Conservation (phyloP, 2,797 vertebrate species). For the Lepus oiostolus region DNA sequence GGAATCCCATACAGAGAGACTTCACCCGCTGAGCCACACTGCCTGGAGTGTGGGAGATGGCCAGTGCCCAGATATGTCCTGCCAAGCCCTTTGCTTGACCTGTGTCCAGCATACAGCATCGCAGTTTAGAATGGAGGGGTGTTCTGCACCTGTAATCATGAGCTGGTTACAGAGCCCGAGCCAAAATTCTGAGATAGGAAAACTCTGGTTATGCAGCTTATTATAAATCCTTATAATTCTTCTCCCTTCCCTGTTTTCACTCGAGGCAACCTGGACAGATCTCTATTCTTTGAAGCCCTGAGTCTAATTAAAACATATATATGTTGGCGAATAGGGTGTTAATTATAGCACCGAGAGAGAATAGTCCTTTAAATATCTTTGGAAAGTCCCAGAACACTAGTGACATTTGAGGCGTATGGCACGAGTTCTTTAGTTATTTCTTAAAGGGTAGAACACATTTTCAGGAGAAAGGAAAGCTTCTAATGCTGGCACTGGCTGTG, state of each 20-base stretch:
- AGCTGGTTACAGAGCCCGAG: neutral
- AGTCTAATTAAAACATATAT: slow-evolving; percentile 43
- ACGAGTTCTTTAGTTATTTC: slow-evolving; percentile 79
- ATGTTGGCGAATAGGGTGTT: slow-evolving; percentile 35
- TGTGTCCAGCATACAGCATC: neutral
- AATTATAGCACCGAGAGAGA: slow-evolving; percentile 58
- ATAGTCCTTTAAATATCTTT: slow-evolving; percentile 63
- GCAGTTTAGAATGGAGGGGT: neutral
- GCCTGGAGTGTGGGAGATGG: neutral
- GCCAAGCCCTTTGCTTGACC: neutral
- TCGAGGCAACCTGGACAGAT: neutral
- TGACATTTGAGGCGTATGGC: slow-evolving; percentile 81
- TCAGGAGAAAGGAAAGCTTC: slow-evolving; percentile 60
- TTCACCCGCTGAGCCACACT: neutral
- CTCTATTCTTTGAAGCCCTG: slow-evolving; percentile 38
- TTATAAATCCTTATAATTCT: neutral
- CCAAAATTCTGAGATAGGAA: neutral
- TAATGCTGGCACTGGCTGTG: slow-evolving; percentile 45
- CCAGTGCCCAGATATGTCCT: neutral
- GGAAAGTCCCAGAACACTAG: slow-evolving; percentile 61
- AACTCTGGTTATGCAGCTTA: neutral
- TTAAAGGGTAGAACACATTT: slow-evolving; percentile 72
- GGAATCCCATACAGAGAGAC: too few relatives aligned
- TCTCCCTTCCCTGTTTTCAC: slow-evolving; percentile 18
- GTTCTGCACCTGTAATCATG: neutral